Evolutionary conservation across 2,113 vertebrate genomes (phyloP).

Genomic region (Callipepla squamata): DNA sequence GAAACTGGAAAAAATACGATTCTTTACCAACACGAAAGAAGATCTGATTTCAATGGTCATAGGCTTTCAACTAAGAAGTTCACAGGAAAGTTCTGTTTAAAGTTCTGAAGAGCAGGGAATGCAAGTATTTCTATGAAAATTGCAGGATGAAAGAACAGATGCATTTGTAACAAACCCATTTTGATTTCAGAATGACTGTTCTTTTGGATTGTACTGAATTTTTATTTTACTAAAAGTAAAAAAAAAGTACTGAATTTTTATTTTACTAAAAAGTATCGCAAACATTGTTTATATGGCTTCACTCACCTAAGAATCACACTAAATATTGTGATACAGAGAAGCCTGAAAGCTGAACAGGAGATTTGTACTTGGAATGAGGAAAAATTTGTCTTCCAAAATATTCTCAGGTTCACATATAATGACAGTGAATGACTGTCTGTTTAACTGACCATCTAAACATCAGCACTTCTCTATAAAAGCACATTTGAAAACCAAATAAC

Average conservation of each 20-base stretch:
- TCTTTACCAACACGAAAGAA: background rate
- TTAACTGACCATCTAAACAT: background rate
- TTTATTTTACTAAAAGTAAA: background rate
- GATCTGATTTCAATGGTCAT: background rate
- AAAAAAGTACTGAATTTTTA: background rate
- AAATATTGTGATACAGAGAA: background rate
- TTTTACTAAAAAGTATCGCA: background rate
- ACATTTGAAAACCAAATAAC: background rate
- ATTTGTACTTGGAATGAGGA: background rate
- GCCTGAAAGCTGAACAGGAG: background rate
- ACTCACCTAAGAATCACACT: background rate
- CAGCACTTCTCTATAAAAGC: background rate
- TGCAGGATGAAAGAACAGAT: background rate
- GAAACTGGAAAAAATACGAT: background rate
- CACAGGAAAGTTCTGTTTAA: background rate
- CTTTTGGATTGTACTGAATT: background rate
- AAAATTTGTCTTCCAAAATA: background rate
- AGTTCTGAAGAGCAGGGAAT: background rate
- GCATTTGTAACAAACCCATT: background rate
- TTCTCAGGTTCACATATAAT: background rate
- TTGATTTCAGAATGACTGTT: background rate
- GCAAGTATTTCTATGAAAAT: background rate
- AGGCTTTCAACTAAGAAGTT: background rate
- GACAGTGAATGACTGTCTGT: background rate
- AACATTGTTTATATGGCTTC: background rate